These are phyloP conservation scores for Champsocephalus gunnari DNA, from an alignment of 2,797 vertebrate genomes.

Conservation along the genomic window DNA sequence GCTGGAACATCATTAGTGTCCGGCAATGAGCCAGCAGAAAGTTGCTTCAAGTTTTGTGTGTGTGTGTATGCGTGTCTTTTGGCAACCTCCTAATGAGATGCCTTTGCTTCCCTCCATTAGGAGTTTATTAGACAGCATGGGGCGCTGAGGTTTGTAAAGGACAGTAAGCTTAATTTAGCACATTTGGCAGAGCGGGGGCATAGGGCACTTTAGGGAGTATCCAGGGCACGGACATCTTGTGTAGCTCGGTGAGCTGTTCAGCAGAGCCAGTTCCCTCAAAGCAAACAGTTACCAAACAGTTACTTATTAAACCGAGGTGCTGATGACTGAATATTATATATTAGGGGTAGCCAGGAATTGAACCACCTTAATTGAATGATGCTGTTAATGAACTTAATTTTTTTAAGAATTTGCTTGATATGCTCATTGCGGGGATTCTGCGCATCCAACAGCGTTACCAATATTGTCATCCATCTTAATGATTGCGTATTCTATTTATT, in stretches of 20 bases:
- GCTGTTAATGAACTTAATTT: constrained; percentile 11
- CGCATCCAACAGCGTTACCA: background rate
- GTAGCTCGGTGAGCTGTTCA: constrained; percentile 45
- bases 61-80: constrained; percentile 47
- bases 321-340: constrained; percentile 39
- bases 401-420: background rate
- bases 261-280: constrained; percentile 42
- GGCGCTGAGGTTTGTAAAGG: constrained; percentile 76
- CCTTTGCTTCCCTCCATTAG: constrained; percentile 78
- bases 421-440: background rate
- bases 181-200: constrained; percentile 62
- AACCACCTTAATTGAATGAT: constrained; percentile 34
- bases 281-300: constrained; percentile 47
- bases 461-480: background rate
- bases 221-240: constrained; percentile 54
- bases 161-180: constrained; percentile 75
- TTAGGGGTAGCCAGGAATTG: constrained; percentile 34
- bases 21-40: constrained; percentile 61
- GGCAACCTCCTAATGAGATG: constrained; percentile 76
- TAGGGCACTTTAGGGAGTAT: constrained; percentile 52
- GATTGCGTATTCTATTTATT: constrained; percentile 3
- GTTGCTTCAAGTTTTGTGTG: constrained; percentile 40
- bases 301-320: constrained; percentile 50
- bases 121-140: constrained; percentile 76
- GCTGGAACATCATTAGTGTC: constrained; percentile 78